Evolutionary conservation across 2,113 vertebrate species (phyloP).

Genomic region (Pogona vitticeps): DNA sequence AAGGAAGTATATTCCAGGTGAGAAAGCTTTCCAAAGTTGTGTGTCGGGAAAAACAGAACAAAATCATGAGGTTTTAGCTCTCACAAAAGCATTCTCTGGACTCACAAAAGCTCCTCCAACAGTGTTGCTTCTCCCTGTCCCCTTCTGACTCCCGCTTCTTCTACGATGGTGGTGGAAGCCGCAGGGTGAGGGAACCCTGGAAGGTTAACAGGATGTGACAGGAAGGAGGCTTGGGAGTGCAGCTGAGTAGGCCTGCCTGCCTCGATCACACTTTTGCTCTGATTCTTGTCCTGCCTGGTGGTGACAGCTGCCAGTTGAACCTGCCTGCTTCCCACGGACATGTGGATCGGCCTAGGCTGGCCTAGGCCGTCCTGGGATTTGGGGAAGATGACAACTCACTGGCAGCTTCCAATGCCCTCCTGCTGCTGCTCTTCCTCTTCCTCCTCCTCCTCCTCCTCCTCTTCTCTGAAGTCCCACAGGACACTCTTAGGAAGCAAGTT

Average conservation of each 20-base stretch:
- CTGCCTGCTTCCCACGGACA: not conserved
- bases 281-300: not conserved
- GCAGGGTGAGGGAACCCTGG: not conserved
- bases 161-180: not conserved
- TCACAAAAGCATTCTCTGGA: not conserved
- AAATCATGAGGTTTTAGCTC: too few species aligned
- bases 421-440: too few species aligned
- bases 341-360: too few species aligned
- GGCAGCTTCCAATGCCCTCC: too few species aligned
- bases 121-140: not conserved
- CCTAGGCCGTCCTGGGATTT: not conserved
- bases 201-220: constrained; percentile 15
- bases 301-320: constrained; percentile 29
- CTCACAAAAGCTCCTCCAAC: not conserved
- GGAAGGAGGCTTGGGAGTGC: not conserved
- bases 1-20: too few species aligned
- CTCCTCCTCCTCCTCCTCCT: too few species aligned
- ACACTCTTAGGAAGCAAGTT: not conserved
- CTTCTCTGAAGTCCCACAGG: too few species aligned
- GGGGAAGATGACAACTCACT: not conserved
- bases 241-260: constrained; percentile 6
- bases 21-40: too few species aligned
- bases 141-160: not conserved
- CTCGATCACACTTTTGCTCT: not conserved
- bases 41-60: too few species aligned